phyloP scores from a whole-genome alignment of 2,113 vertebrate genomes.

The Limanda limanda region DNA sequence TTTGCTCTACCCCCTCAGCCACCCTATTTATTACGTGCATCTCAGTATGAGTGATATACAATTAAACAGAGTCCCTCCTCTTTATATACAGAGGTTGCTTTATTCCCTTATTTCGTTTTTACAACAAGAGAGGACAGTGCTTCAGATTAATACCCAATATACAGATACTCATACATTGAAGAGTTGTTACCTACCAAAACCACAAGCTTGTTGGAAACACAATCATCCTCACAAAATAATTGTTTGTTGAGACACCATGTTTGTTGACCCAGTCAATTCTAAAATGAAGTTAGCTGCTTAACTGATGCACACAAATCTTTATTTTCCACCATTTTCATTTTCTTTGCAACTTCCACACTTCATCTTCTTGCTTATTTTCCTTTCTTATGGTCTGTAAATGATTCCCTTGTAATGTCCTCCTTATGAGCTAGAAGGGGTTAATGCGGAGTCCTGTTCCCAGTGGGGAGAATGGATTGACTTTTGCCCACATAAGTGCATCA shows the following conservation, averaged over 20 bases:
- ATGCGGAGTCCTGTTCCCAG: conserved; percentile 95
- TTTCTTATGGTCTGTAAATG: neutral
- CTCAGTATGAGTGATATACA: neutral
- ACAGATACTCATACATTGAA: neutral
- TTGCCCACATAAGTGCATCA: conserved; percentile 98
- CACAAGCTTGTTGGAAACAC: neutral
- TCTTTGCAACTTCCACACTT: neutral
- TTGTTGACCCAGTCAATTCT: conserved; percentile 7
- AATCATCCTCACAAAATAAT: conserved; percentile 2
- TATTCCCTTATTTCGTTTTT: conserved; percentile 41
- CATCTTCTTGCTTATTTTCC: neutral
- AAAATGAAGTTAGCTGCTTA: conserved; percentile 15
- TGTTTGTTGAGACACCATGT: neutral
- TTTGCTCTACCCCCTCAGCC: no score
- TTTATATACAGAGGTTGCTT: conserved; percentile 27
- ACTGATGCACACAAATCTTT: neutral
- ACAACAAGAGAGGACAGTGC: conserved; percentile 34
- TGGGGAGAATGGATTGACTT: conserved; percentile 98
- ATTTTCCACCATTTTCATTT: neutral
- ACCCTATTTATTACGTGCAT: neutral
- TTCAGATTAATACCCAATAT: conserved; percentile 41
- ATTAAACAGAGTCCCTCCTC: neutral
- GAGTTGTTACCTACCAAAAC: neutral
- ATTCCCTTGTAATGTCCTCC: neutral
- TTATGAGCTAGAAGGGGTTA: conserved; percentile 91